Percentiles rank a stretch among this genome's conserved stretches.
These are phyloP conservation scores for Rhea pennata DNA, from an alignment of 2,113 vertebrate genomes.

Conservation along the genomic window DNA sequence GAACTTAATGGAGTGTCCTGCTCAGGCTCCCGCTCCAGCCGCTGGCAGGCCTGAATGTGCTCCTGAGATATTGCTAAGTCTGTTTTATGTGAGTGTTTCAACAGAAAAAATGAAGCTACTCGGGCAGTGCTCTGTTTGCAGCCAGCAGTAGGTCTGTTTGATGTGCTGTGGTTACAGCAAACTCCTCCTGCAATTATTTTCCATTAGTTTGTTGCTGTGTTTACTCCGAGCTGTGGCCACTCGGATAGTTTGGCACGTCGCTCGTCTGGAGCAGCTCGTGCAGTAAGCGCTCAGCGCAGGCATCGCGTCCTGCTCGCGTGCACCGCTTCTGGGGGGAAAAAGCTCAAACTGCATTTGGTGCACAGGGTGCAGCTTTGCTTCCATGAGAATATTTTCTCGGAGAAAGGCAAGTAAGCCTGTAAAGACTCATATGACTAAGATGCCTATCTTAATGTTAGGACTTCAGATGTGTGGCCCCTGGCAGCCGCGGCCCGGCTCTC, in stretches of 20 bases:
- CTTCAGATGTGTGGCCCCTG: not conserved
- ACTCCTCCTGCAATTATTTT: not conserved
- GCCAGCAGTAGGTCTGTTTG: not conserved
- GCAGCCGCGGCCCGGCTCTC: not conserved
- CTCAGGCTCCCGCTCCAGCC: not conserved
- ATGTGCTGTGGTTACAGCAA: not conserved
- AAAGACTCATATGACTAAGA: not conserved
- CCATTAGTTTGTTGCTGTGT: not conserved
- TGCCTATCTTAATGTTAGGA: not conserved
- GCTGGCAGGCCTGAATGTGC: not conserved
- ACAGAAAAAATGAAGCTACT: not conserved
- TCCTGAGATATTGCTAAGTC: not conserved
- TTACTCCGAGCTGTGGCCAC: not conserved
- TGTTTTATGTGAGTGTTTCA: not conserved
- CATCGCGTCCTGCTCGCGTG: not conserved
- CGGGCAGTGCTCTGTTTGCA: not conserved
- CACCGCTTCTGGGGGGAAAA: not conserved
- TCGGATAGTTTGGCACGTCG: not conserved
- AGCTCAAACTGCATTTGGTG: accelerated
- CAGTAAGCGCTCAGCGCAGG: accelerated
- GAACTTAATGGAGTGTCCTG: not conserved
- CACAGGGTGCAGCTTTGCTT: not conserved
- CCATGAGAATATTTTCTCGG: not conserved
- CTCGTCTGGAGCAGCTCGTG: not conserved
- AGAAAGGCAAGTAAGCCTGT: not conserved